Evolutionary conservation across 2,113 vertebrate genomes (phyloP).

Genomic region (Mobula hypostoma): DNA sequence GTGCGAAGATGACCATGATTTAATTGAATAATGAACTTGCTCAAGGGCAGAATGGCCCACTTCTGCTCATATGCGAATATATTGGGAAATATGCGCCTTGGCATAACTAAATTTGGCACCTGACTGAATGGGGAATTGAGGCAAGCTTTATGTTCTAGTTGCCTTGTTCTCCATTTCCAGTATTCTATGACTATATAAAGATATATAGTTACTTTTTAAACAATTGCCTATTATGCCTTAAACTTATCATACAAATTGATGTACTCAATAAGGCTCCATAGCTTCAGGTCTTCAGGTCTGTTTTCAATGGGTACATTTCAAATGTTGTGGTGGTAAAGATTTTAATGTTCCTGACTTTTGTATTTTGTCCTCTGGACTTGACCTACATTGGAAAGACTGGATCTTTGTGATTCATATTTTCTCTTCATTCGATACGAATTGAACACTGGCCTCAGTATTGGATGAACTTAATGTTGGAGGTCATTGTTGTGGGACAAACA

Average conservation of each 20-base stretch:
- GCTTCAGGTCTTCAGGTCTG: not conserved
- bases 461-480: too few species aligned
- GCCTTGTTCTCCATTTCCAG: not conserved
- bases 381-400: not conserved
- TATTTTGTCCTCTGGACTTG: not conserved
- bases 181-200: not conserved
- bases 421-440: too few species aligned
- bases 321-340: not conserved
- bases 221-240: not conserved
- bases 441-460: too few species aligned
- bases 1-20: not conserved
- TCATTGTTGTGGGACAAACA: too few species aligned
- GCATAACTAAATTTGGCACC: not conserved
- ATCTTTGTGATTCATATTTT: too few species aligned
- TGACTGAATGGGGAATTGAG: not conserved
- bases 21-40: not conserved
- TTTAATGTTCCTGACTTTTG: not conserved
- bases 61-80: not conserved
- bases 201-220: not conserved
- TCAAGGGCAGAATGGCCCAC: not conserved
- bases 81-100: not conserved
- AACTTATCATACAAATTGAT: too few species aligned
- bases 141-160: not conserved
- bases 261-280: not conserved
- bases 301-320: not conserved